phyloP scores from a whole-genome alignment of 2,888 invertebrate species.

The Acrobasis suavella region DNA sequence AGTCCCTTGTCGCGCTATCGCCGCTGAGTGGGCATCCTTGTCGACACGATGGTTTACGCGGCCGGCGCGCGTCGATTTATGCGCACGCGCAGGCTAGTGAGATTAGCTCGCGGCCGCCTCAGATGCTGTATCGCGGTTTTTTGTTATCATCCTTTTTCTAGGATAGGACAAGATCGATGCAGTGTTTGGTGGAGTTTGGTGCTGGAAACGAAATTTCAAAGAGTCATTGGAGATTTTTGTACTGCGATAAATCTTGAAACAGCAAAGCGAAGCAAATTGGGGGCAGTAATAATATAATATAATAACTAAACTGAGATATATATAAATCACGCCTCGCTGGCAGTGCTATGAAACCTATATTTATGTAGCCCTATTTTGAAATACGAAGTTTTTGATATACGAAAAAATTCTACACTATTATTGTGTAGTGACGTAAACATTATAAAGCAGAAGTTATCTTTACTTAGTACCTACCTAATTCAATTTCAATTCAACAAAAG shows the following conservation, averaged over 20 bases:
- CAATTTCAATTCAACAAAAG: no score
- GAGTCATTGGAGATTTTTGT: neutral
- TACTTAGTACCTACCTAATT: no score
- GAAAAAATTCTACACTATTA: no score
- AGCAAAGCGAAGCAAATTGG: no score
- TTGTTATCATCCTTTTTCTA: conserved; percentile 16
- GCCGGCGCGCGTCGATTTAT: conserved; percentile 53
- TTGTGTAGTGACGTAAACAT: no score
- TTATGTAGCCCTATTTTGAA: no score
- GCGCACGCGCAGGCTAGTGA: conserved; percentile 46
- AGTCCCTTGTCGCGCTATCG: conserved; percentile 45
- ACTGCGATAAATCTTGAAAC: neutral
- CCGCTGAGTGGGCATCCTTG: conserved; percentile 61
- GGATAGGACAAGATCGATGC: conserved; percentile 3
- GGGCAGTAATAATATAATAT: no score
- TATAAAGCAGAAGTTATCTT: no score
- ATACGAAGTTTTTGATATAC: no score
- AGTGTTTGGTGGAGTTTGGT: neutral
- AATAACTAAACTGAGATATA: no score
- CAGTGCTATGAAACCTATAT: no score
- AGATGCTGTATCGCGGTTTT: conserved; percentile 28
- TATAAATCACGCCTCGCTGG: no score
- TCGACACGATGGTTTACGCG: conserved; percentile 50
- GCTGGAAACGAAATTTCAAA: conserved; percentile 4
- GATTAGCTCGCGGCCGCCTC: conserved; percentile 46